These are phyloP conservation scores for Diacarnus erythraeanus DNA, from an alignment of 37 sponge, comb jelly and placozoan genomes.

Conservation along the genomic window DNA sequence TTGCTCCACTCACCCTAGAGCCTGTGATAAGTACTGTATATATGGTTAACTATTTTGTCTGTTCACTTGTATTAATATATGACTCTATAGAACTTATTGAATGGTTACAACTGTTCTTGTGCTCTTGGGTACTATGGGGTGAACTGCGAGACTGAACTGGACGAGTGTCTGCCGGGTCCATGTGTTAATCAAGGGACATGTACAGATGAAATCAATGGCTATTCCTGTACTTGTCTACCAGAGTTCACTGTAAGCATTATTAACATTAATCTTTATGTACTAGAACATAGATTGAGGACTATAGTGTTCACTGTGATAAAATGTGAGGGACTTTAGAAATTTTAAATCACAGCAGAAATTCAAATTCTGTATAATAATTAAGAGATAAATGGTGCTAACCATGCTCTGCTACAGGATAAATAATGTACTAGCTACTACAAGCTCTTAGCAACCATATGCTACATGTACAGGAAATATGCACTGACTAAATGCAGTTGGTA, in stretches of 20 bases:
- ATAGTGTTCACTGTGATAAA: slow-evolving; percentile 60
- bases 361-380: too few relatives aligned
- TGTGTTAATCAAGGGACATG: slow-evolving; percentile 78
- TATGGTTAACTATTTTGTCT: not conserved
- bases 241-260: slow-evolving; percentile 63
- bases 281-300: too few relatives aligned
- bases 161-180: slow-evolving; percentile 53
- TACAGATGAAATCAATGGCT: slow-evolving; percentile 35
- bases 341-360: too few relatives aligned
- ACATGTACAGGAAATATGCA: too few relatives aligned
- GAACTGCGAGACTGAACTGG: slow-evolving; percentile 60
- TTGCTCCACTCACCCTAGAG: too few relatives aligned
- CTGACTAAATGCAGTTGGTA: too few relatives aligned
- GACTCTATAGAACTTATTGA: slow-evolving; percentile 18
- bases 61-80: not conserved
- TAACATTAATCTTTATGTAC: too few relatives aligned
- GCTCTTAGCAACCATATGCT: too few relatives aligned
- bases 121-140: slow-evolving; percentile 53
- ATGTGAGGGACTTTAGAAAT: not conserved
- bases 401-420: too few relatives aligned
- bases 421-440: too few relatives aligned
- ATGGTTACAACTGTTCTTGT: slow-evolving; percentile 61
- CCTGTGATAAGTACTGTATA: not conserved
- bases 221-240: slow-evolving; percentile 51
- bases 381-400: too few relatives aligned